Evolutionary conservation across 2,113 vertebrate species (phyloP).

Genomic region (Limnothrissa miodon): DNA sequence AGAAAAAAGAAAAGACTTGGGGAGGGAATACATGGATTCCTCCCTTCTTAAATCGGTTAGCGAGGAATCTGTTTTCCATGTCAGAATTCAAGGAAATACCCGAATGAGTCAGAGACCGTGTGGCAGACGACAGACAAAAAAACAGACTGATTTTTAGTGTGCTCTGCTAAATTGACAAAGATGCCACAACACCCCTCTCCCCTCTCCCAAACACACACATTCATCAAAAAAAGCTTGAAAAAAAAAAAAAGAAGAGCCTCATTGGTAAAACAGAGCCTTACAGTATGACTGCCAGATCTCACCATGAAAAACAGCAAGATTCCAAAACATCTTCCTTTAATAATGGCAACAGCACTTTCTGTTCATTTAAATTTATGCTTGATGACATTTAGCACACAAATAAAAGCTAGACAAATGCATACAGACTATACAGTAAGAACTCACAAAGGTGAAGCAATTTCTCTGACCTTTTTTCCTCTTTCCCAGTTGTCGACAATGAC

Average conservation of each 20-base stretch:
- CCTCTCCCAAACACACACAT: neutral
- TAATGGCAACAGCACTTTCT: neutral
- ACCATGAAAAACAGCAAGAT: neutral
- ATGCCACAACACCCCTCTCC: neutral
- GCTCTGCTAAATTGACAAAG: neutral
- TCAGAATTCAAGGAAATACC: neutral
- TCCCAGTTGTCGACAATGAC: neutral
- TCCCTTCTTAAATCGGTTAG: slow-evolving; percentile 7
- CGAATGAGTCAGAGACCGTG: slow-evolving; percentile 16
- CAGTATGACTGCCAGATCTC: neutral
- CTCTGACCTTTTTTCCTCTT: neutral
- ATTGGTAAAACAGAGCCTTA: neutral
- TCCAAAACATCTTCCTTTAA: neutral
- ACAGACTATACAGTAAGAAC: neutral
- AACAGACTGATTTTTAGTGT: neutral
- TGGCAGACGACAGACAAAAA: slow-evolving; percentile 21
- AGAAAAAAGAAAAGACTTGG: neutral
- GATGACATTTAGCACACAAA: neutral
- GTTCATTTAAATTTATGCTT: neutral
- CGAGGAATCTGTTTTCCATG: slow-evolving; percentile 1
- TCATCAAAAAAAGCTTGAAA: too few relatives aligned
- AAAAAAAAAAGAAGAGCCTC: neutral
- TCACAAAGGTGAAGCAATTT: neutral
- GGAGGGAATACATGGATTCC: slow-evolving; percentile 7
- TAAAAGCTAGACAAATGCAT: neutral